Evolutionary conservation across 2,797 vertebrate genomes (phyloP), one percentile per base, ranked within the genome.

Genomic region (Acridotheres tristis): DNA sequence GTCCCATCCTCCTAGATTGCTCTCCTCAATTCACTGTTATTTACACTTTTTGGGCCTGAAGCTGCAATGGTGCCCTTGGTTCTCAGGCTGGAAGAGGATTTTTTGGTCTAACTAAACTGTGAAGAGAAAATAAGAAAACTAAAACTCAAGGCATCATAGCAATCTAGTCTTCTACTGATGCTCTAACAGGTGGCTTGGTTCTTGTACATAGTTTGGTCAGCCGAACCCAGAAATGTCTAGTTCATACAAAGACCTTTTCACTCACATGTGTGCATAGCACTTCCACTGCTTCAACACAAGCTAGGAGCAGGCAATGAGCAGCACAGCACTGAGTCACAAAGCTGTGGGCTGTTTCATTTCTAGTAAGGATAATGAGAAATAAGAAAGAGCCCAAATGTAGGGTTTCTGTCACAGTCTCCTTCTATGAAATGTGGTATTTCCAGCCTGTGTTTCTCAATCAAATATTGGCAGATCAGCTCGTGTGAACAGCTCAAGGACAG

Each of bases 361-460:
- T 91, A 88, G 89, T 73, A 89, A 13, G 5, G 48, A 45, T 27
- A 82, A 78, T 10, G 32, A 90, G 85, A 92, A 92, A 76, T 38
- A 86, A 62, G 59, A 67, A 8, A 83, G 53, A 86, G 30, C 21
- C 47, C 45, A 79, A 91, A 65, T 0, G 0, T 0, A 36, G 45
- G 10, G 53, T 93, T 96, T 91, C 93, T 92, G 32, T 79, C 80
- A 82, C 26, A 5, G 1, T 7, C 88, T 95, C 85, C 69, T 96
- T 96, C 96, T 88, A 95, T 71, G 95, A 97, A 96, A 97, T 76
- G 67, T 51, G 71, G 59, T 48, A 13, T 85, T 96, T 96, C 83
- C 88, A 96, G 85, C 55, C 63, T 3, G 2, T 27, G 62, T 90
- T 96, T 97, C 93, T 95, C 89, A 93, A 80, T 63, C 91, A 82